Evolutionary conservation across 2,113 vertebrate genomes (phyloP).

Genomic region (Anarhynchus alexandrinus): DNA sequence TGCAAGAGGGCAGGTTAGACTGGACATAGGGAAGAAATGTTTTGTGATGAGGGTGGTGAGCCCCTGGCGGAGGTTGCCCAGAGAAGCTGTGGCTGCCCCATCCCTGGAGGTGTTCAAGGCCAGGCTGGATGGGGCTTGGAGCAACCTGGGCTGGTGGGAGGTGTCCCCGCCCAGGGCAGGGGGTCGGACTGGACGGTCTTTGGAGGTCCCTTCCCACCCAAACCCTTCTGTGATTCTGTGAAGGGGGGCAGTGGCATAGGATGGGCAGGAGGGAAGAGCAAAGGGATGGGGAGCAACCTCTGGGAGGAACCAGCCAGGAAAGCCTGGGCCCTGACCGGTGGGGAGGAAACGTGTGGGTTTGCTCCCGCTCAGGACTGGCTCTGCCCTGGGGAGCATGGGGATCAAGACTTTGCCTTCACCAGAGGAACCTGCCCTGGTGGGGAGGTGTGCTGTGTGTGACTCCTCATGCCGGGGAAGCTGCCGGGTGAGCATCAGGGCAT

Average conservation of each 20-base stretch:
- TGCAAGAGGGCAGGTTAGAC: not conserved
- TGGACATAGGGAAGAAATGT: not conserved
- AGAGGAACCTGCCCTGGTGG: not conserved
- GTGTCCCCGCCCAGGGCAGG: not conserved
- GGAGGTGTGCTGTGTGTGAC: not conserved
- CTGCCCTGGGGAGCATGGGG: not conserved
- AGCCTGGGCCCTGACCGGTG: too few relatives aligned
- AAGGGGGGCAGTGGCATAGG: not conserved
- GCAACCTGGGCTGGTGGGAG: not conserved
- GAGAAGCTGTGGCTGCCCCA: not conserved
- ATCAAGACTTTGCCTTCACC: not conserved
- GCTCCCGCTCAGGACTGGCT: not conserved
- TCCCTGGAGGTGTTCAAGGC: not conserved
- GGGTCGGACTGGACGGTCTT: not conserved
- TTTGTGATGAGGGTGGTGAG: not conserved
- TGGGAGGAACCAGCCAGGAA: not conserved
- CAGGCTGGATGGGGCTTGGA: accelerated
- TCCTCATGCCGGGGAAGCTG: accelerated
- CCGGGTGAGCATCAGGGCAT: not conserved
- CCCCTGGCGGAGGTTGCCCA: not conserved
- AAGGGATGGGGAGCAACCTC: not conserved
- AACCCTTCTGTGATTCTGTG: not conserved
- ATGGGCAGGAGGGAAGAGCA: not conserved
- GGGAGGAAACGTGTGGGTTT: not conserved
- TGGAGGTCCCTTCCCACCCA: not conserved